These are phyloP conservation scores for Drosophila leontia DNA, from an alignment of 1,140 invertebrate genomes.

Conservation along the genomic window DNA sequence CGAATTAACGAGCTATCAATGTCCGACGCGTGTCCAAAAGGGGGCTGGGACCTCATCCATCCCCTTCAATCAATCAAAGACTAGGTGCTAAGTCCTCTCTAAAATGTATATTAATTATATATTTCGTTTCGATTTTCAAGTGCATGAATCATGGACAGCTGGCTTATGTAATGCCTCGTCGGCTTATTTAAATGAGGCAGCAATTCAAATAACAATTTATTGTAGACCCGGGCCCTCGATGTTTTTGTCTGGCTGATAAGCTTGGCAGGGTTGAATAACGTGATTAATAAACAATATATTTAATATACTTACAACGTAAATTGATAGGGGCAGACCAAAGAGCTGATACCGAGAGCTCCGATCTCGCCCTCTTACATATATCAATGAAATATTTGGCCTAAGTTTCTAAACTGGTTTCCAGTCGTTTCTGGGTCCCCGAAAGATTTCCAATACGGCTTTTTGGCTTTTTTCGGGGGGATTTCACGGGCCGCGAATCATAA, in stretches of 20 bases:
- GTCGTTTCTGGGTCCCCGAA: constrained; percentile 5
- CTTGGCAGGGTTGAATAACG: constrained; percentile 50
- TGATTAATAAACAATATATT: constrained; percentile 59
- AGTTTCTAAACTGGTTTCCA: constrained; percentile 21
- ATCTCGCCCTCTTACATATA: constrained; percentile 12
- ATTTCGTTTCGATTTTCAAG: constrained; percentile 12
- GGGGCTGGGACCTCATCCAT: constrained; percentile 12
- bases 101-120: constrained; percentile 30
- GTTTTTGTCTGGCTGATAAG: constrained; percentile 70
- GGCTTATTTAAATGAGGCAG: constrained; percentile 62
- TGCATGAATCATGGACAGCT: constrained; percentile 46
- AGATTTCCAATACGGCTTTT: constrained; percentile 25
- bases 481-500: constrained; percentile 59
- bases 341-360: constrained; percentile 27
- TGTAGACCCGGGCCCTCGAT: constrained; percentile 22
- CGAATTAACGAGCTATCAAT: constrained; percentile 26
- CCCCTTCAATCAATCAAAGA: constrained; percentile 32
- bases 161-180: constrained; percentile 34
- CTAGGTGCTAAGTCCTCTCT: constrained; percentile 3
- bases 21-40: constrained; percentile 14
- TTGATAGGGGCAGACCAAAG: constrained; percentile 14
- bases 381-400: constrained; percentile 18
- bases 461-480: constrained; percentile 15
- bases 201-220: constrained; percentile 55
- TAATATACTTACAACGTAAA: constrained; percentile 59